phyloP scores from a whole-genome alignment of 2,113 vertebrate genomes.

The cat (Felis catus) region DNA sequence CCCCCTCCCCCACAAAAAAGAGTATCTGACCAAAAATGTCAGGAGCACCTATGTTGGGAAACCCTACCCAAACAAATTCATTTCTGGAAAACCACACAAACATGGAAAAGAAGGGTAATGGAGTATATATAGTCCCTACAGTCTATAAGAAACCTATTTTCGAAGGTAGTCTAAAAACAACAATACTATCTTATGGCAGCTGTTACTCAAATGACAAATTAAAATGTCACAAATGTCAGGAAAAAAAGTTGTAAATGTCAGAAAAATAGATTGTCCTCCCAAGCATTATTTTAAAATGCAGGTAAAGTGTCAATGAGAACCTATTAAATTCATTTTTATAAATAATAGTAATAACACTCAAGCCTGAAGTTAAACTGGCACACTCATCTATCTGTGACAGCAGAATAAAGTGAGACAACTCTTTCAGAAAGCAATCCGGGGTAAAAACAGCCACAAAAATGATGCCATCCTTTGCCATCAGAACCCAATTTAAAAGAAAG shows the following conservation, averaged over 20 bases:
- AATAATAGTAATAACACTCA: background rate
- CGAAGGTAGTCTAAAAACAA: background rate
- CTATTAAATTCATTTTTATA: conserved; percentile 26
- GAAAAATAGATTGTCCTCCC: background rate
- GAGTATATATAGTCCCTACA: background rate
- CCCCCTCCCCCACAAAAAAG: background rate
- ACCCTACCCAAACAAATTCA: background rate
- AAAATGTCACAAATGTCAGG: background rate
- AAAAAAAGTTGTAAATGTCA: background rate
- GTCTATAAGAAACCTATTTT: background rate
- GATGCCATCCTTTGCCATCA: background rate
- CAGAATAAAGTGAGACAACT: background rate
- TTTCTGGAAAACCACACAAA: background rate
- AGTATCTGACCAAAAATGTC: background rate
- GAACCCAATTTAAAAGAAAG: conserved; percentile 17
- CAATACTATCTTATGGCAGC: background rate
- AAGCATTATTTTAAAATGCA: background rate
- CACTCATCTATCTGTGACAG: background rate
- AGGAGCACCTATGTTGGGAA: background rate
- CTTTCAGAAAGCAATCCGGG: background rate
- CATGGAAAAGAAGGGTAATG: background rate
- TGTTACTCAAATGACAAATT: conserved; percentile 6
- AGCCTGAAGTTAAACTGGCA: background rate
- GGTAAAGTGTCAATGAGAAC: background rate
- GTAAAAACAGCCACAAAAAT: background rate